Evolutionary conservation across 2,888 invertebrate species (phyloP).

Genomic region (Argynnis bischoffii): DNA sequence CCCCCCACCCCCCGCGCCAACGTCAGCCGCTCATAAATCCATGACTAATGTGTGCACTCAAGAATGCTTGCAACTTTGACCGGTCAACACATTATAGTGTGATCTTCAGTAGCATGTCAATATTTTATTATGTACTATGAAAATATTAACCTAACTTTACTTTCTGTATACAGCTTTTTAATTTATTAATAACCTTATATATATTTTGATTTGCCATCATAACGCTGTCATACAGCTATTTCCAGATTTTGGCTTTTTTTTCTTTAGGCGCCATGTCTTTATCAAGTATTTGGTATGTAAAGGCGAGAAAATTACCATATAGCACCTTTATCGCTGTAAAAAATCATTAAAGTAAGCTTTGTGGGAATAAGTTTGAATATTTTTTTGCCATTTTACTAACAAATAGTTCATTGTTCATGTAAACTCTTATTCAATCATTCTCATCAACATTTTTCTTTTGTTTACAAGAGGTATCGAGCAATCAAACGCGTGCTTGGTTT

Average conservation of each 20-base stretch:
- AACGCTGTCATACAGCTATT: not conserved
- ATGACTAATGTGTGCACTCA: constrained; percentile 73
- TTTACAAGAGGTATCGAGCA: constrained; percentile 36
- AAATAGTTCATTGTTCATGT: constrained; percentile 27
- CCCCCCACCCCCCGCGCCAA: constrained; percentile 49
- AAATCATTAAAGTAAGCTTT: constrained; percentile 26
- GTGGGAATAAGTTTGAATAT: constrained; percentile 21
- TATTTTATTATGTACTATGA: not conserved
- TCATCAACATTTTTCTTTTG: constrained; percentile 37
- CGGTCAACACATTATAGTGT: constrained; percentile 28
- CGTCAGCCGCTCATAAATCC: constrained; percentile 70
- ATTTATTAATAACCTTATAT: no score
- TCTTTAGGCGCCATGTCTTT: not conserved
- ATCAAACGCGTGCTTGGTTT: constrained; percentile 36
- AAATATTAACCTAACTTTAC: not conserved
- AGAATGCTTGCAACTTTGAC: constrained; percentile 41
- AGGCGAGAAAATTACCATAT: constrained; percentile 14
- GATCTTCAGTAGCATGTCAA: constrained; percentile 11
- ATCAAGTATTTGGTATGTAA: not conserved
- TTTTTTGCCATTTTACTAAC: constrained; percentile 23
- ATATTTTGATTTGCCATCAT: no score
- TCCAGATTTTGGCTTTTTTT: not conserved
- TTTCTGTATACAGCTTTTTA: not conserved
- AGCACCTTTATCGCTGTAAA: constrained; percentile 19
- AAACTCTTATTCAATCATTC: constrained; percentile 30